Conservation (phyloP, 64 coral and sea anemone genomes). For the Dendrophyllia cribrosa region DNA sequence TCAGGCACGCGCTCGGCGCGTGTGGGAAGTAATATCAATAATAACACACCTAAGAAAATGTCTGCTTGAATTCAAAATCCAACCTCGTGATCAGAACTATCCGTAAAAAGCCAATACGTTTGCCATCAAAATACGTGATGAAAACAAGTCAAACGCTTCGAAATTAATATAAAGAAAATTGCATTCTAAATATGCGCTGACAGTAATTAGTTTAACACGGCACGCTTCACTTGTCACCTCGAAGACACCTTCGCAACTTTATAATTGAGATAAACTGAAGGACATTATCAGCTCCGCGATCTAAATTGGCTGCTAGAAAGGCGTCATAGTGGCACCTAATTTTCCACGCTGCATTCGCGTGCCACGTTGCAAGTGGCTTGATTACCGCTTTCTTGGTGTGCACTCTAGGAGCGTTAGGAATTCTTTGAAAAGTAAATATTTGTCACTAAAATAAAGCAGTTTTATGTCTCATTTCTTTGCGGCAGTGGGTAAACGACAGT, state of each 20-base stretch:
- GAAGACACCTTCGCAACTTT: conserved; percentile 1
- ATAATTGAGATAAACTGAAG: conserved; percentile 36
- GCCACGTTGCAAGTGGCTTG: conserved; percentile 4
- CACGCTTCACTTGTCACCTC: conserved; percentile 18
- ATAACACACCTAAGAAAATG: background rate
- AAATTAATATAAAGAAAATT: conserved; percentile 21
- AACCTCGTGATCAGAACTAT: background rate
- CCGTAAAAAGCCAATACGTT: background rate
- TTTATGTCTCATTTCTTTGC: conserved; percentile 47
- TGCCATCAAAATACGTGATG: background rate
- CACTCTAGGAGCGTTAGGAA: conserved; percentile 32
- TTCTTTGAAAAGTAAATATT: conserved; percentile 59
- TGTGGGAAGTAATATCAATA: conserved; percentile 44
- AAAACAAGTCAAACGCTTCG: background rate
- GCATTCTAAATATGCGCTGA: conserved; percentile 32
- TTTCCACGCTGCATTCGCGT: conserved; percentile 23
- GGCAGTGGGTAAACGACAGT: conserved; percentile 7
- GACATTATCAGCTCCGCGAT: conserved; percentile 23
- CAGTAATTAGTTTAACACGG: conserved; percentile 33
- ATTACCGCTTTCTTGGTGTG: background rate
- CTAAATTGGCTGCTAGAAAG: conserved; percentile 11
- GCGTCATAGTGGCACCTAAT: conserved; percentile 11
- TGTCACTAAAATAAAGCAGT: conserved; percentile 47
- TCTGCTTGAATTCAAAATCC: conserved; percentile 12
- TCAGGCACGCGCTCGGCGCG: conserved; percentile 44